phyloP scores from a whole-genome alignment of 2,888 invertebrate genomes.

The Phengaris alcon region DNA sequence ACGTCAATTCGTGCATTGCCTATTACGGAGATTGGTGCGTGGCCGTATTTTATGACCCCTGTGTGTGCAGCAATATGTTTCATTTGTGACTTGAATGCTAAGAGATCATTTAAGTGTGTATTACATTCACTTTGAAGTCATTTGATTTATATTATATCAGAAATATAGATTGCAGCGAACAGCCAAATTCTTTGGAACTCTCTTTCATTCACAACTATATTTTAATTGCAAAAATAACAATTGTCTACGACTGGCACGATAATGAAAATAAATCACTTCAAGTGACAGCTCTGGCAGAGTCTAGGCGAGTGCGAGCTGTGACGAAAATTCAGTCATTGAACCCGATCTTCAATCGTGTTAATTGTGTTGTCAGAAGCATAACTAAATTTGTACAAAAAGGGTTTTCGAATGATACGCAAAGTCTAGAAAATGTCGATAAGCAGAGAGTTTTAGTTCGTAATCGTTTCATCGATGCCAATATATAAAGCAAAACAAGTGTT shows the following conservation, averaged over 20 bases:
- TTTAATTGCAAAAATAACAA: conserved; percentile 60
- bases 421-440: background rate
- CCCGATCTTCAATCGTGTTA: conserved; percentile 34
- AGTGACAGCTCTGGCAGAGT: conserved; percentile 41
- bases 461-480: background rate
- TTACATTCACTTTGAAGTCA: background rate
- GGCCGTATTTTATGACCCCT: conserved; percentile 54
- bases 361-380: background rate
- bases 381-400: background rate
- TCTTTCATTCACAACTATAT: conserved; percentile 63
- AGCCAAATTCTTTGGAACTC: conserved; percentile 45
- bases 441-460: background rate
- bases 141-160: background rate
- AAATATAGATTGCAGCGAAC: background rate
- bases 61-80: conserved; percentile 53
- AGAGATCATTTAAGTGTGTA: conserved; percentile 3
- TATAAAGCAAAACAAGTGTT: background rate
- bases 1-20: conserved; percentile 63
- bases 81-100: conserved; percentile 54
- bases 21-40: conserved; percentile 59
- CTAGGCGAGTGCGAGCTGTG: conserved; percentile 53
- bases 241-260: conserved; percentile 53
- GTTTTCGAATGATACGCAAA: background rate
- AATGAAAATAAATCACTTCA: conserved; percentile 70
- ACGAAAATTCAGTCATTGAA: conserved; percentile 53